Percentiles rank a stretch among this genome's conserved stretches.
These are phyloP conservation scores for Cryptocephalus primarius DNA, from an alignment of 2,888 invertebrate genomes.

Conservation along the genomic window DNA sequence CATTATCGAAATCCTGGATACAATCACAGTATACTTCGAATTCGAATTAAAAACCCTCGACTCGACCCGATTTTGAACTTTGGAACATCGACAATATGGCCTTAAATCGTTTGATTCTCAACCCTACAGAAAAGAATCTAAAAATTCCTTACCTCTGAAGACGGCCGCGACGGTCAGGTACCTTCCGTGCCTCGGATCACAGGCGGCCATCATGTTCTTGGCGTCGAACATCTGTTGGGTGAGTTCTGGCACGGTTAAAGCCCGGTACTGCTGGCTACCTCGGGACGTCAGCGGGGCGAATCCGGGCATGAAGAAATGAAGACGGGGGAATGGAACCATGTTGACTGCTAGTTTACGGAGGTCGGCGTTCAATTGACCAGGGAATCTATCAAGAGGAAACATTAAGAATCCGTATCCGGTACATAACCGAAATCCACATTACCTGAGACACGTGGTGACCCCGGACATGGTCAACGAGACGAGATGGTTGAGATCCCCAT, in stretches of 20 bases:
- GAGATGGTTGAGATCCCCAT: constrained; percentile 82
- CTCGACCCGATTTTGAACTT: no score
- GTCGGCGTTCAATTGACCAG: constrained; percentile 89
- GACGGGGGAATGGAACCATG: constrained; percentile 95
- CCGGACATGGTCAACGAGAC: constrained; percentile 79
- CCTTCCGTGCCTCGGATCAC: constrained; percentile 59
- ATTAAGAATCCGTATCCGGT: no score
- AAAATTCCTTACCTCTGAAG: constrained; percentile 43
- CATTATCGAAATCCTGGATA: no score
- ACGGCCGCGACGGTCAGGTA: constrained; percentile 62
- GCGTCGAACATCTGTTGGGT: constrained; percentile 71
- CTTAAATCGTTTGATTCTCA: no score
- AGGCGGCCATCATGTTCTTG: constrained; percentile 71
- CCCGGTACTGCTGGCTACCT: constrained; percentile 68
- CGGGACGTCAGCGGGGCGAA: constrained; percentile 88
- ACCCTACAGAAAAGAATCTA: no score
- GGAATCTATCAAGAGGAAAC: constrained; percentile 49
- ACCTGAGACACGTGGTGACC: constrained; percentile 69
- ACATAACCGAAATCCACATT: no score
- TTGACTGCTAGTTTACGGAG: constrained; percentile 85
- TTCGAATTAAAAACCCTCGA: no score
- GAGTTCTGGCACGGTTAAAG: constrained; percentile 62
- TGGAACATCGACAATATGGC: no score
- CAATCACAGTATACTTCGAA: no score
- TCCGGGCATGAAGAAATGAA: constrained; percentile 94